Percentiles rank a stretch among this genome's conserved stretches.
Conservation (phyloP, 1,140 invertebrate genomes). For the Galleria mellonella region DNA sequence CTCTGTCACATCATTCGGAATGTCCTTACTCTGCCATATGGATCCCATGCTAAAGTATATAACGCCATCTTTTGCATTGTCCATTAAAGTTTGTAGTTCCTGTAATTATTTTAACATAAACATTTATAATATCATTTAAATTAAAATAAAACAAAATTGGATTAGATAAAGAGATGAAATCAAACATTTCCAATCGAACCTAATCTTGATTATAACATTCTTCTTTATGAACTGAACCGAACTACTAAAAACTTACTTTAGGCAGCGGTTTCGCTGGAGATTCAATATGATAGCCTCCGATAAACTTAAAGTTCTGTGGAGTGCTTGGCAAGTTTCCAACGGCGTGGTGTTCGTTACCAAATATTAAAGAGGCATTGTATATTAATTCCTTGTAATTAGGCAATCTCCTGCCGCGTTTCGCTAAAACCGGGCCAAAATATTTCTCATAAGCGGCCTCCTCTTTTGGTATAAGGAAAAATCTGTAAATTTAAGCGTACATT, state of each 20-base stretch:
- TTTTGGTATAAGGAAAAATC: constrained; percentile 1
- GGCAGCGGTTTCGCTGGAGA: constrained; percentile 18
- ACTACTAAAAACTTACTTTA: constrained; percentile 6
- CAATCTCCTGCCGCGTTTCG: constrained; percentile 7
- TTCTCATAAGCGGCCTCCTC: constrained; percentile 12
- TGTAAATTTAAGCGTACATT: too few relatives aligned
- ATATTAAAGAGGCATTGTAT: constrained; percentile 68
- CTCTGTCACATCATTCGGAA: constrained; percentile 37
- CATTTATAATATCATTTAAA: too few relatives aligned
- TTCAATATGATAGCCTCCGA: constrained; percentile 30
- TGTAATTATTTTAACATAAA: too few relatives aligned
- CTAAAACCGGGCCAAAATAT: constrained; percentile 10
- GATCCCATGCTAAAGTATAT: constrained; percentile 79
- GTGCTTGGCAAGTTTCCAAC: constrained; percentile 7
- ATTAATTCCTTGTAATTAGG: constrained; percentile 48
- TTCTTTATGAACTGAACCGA: too few relatives aligned
- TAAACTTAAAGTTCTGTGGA: constrained; percentile 27
- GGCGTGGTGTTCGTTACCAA: constrained; percentile 17
- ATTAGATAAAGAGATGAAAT: too few relatives aligned
- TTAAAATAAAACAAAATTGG: too few relatives aligned
- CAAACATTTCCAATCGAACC: too few relatives aligned
- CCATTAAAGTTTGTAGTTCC: constrained; percentile 70
- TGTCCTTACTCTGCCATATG: constrained; percentile 52
- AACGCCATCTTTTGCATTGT: constrained; percentile 69
- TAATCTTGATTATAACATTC: too few relatives aligned